phyloP scores from a whole-genome alignment of 2,888 invertebrate species.

The Cacoxenus indagator region DNA sequence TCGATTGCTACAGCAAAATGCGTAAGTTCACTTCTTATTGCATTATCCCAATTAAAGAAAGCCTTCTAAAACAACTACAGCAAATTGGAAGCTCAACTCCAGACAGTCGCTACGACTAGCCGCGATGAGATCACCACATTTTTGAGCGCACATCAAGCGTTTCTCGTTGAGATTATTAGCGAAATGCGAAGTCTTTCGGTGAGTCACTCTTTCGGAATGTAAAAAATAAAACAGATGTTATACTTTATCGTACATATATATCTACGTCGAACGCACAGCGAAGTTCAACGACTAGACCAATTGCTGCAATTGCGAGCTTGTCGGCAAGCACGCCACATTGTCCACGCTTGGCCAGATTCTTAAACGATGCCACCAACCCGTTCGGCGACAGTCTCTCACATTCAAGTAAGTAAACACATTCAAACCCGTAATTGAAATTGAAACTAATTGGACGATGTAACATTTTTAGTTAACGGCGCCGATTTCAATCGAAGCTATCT shows the following conservation, averaged over 20 bases:
- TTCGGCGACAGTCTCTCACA: conserved; percentile 54
- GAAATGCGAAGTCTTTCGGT: conserved; percentile 68
- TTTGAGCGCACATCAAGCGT: conserved; percentile 62
- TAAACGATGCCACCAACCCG: conserved; percentile 40
- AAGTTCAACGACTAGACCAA: conserved; percentile 43
- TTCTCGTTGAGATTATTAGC: conserved; percentile 64
- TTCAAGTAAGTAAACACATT: conserved; percentile 50
- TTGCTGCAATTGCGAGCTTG: conserved; percentile 51
- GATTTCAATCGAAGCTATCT: conserved; percentile 69
- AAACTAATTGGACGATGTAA: not conserved
- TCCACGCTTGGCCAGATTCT: not conserved
- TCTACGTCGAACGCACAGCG: conserved; percentile 31
- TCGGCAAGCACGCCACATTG: conserved; percentile 69
- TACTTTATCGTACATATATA: no score
- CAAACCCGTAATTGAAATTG: not conserved
- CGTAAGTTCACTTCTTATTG: no score
- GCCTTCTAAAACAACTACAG: conserved; percentile 35
- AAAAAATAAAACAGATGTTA: not conserved
- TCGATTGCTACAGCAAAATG: conserved; percentile 60
- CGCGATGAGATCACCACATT: conserved; percentile 61
- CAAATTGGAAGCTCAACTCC: conserved; percentile 62
- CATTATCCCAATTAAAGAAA: not conserved
- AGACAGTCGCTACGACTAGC: conserved; percentile 54
- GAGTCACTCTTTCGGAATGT: conserved; percentile 20
- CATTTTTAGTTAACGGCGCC: conserved; percentile 65